phyloP scores from a whole-genome alignment of 2,113 vertebrate genomes.

The Sphyrna mokarran region DNA sequence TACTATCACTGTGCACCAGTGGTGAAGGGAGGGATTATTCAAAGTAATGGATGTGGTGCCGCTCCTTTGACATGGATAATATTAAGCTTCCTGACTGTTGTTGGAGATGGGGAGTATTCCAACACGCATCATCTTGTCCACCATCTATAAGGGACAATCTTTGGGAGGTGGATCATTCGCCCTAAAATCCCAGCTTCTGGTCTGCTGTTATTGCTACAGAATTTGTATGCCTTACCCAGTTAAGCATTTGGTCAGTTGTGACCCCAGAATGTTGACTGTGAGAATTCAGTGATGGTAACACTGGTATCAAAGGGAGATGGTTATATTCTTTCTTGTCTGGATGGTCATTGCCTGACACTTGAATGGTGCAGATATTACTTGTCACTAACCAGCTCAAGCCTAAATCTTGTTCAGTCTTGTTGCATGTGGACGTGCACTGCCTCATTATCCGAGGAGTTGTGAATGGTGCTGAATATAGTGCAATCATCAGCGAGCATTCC shows the following conservation, averaged over 20 bases:
- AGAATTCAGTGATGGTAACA: neutral
- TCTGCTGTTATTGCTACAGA: neutral
- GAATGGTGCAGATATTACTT: neutral
- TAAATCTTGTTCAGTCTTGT: neutral
- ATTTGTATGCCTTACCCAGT: neutral
- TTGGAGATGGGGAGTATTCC: neutral
- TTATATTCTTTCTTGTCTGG: neutral
- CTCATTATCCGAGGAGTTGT: neutral
- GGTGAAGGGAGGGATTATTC: neutral
- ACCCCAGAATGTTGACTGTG: neutral
- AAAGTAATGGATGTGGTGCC: neutral
- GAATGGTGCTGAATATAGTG: neutral
- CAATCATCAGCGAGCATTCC: neutral
- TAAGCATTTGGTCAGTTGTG: neutral
- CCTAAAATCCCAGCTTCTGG: neutral
- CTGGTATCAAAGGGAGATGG: neutral
- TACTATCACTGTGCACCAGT: neutral
- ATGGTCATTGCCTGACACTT: neutral
- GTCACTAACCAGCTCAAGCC: neutral
- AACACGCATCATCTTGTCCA: neutral
- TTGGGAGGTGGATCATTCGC: neutral
- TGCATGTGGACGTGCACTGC: neutral
- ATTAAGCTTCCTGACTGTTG: neutral
- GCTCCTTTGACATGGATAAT: neutral
- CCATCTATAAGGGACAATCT: neutral